Percentiles rank a stretch among this genome's conserved stretches.
Conservation (phyloP, 2,113 vertebrate genomes). For the Centropus unirufus region DNA sequence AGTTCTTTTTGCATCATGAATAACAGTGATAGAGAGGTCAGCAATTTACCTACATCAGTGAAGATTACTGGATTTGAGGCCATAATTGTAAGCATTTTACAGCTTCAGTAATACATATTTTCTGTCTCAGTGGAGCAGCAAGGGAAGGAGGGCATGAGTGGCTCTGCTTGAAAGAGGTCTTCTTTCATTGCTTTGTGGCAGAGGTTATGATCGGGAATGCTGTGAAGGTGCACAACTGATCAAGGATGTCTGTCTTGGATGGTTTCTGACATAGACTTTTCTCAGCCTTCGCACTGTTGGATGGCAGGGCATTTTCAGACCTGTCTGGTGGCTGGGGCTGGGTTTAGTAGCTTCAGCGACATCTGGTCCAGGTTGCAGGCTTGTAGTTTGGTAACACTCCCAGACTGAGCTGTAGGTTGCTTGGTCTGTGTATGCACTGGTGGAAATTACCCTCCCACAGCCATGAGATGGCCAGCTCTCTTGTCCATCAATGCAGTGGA, state of each 20-base stretch:
- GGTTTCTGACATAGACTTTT: background rate
- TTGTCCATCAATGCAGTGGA: background rate
- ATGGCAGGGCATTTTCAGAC: background rate
- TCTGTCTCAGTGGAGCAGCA: background rate
- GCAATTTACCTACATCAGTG: slow-evolving; percentile 28
- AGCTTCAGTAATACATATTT: background rate
- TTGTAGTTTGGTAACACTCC: background rate
- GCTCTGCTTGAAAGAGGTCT: background rate
- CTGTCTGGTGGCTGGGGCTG: background rate
- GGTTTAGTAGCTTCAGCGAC: background rate
- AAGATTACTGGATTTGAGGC: background rate
- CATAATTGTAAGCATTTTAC: background rate
- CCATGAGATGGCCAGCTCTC: background rate
- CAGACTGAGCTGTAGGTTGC: background rate
- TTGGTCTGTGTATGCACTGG: accelerated
- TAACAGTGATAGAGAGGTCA: slow-evolving; percentile 45
- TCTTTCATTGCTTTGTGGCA: background rate
- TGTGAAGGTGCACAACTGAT: background rate
- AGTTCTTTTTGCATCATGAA: slow-evolving; percentile 2
- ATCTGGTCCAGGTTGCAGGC: background rate
- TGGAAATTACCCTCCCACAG: accelerated
- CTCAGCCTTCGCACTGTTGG: background rate
- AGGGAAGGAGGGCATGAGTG: background rate
- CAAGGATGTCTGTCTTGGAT: background rate
- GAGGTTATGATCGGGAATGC: background rate